Percentiles rank a stretch among this genome's conserved stretches.
Evolutionary conservation across 2,888 invertebrate species (phyloP).

Genomic region (Lobophora halterata): DNA sequence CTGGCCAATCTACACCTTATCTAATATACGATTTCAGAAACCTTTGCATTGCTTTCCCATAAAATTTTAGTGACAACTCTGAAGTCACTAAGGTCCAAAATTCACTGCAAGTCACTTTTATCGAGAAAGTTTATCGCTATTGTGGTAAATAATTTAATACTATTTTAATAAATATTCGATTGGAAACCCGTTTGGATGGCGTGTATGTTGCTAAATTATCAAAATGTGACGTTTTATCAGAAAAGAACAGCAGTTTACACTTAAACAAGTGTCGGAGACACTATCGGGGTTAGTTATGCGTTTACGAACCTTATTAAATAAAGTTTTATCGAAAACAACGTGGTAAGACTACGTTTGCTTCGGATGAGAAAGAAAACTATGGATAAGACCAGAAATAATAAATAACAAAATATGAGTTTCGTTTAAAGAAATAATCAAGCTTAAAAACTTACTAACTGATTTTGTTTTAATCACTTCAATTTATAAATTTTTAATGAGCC

Average conservation of each 20-base stretch:
- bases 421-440: no score
- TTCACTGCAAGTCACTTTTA: slow-evolving; percentile 1
- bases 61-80: slow-evolving; percentile 2
- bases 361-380: slow-evolving; percentile 35
- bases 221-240: slow-evolving; percentile 73
- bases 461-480: no score
- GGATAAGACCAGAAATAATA: slow-evolving; percentile 33
- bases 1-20: slow-evolving; percentile 30
- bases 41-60: slow-evolving; percentile 16
- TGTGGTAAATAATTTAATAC: slow-evolving; percentile 46
- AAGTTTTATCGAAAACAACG: slow-evolving; percentile 57
- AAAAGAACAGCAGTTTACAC: slow-evolving; percentile 77
- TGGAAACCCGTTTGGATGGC: slow-evolving; percentile 46
- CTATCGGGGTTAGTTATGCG: slow-evolving; percentile 64
- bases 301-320: slow-evolving; percentile 73
- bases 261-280: slow-evolving; percentile 72
- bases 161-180: slow-evolving; percentile 48
- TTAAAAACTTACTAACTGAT: no score
- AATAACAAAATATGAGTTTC: no score
- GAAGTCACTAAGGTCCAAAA: slow-evolving; percentile 14
- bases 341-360: slow-evolving; percentile 32
- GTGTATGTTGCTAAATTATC: slow-evolving; percentile 66
- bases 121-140: slow-evolving; percentile 28
- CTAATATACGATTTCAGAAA: slow-evolving; percentile 23
- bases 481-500: no score